phyloP scores from a whole-genome alignment of 2,797 vertebrate genomes.

The Lepus oiostolus region DNA sequence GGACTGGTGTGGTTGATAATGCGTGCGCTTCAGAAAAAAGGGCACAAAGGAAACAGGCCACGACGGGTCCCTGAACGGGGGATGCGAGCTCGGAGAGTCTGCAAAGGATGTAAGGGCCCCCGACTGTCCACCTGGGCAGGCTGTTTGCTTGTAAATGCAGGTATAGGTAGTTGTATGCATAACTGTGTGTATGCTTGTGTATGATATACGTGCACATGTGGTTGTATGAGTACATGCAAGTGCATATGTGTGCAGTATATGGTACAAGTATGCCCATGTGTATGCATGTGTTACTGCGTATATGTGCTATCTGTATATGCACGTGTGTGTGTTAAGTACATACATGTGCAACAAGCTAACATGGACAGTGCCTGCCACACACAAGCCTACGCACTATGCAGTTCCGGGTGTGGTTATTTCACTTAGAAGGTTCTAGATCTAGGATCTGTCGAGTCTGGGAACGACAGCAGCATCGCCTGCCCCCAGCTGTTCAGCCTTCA shows the following conservation, averaged over 20 bases:
- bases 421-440: background rate
- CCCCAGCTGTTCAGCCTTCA: background rate
- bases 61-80: accelerated
- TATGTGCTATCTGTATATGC: background rate
- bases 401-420: too few relatives aligned
- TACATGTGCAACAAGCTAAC: background rate
- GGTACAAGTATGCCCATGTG: too few relatives aligned
- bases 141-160: background rate
- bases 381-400: background rate
- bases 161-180: background rate
- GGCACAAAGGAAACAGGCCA: background rate
- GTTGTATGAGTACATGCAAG: too few relatives aligned
- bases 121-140: background rate
- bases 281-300: too few relatives aligned
- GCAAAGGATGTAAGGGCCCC: background rate
- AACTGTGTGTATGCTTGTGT: too few relatives aligned
- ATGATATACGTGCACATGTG: too few relatives aligned
- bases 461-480: background rate
- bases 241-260: background rate
- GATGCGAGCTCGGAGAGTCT: background rate
- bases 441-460: background rate
- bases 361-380: accelerated
- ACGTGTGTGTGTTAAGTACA: too few relatives aligned
- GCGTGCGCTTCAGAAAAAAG: background rate
- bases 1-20: background rate